phyloP scores from a whole-genome alignment of 1,140 invertebrate genomes.

The Bombus consobrinus region DNA sequence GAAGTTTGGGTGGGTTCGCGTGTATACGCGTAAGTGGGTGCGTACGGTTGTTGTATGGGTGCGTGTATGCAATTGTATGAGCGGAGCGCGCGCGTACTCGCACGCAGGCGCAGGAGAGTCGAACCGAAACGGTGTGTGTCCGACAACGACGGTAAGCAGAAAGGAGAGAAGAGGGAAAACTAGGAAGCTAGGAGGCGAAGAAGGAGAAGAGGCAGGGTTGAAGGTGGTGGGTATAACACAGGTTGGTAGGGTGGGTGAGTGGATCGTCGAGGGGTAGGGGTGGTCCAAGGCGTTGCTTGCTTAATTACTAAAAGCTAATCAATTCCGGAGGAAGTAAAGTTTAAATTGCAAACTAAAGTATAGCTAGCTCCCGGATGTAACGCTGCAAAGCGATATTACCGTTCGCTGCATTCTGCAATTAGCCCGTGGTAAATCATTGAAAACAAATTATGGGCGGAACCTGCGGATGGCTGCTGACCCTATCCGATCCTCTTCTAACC shows the following conservation, averaged over 20 bases:
- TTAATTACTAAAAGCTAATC: conserved; percentile 84
- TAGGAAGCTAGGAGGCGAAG: conserved; percentile 25
- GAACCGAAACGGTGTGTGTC: neutral
- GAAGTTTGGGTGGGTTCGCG: conserved; percentile 54
- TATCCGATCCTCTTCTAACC: neutral
- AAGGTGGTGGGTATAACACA: conserved; percentile 33
- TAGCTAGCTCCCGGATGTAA: conserved; percentile 79
- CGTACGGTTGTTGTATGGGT: conserved; percentile 36
- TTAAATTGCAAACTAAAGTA: conserved; percentile 84
- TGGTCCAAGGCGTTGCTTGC: conserved; percentile 81
- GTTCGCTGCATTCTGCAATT: conserved; percentile 83
- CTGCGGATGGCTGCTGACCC: conserved; percentile 41
- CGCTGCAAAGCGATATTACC: conserved; percentile 82
- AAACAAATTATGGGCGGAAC: conserved; percentile 81
- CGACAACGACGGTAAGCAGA: conserved; percentile 39
- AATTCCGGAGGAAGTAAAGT: conserved; percentile 84
- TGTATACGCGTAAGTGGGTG: conserved; percentile 53
- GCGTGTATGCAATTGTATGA: conserved; percentile 34
- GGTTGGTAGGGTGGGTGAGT: conserved; percentile 27
- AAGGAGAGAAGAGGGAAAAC: conserved; percentile 61
- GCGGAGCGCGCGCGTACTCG: conserved; percentile 20
- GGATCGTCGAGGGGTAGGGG: conserved; percentile 53
- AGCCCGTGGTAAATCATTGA: conserved; percentile 83
- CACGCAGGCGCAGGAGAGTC: conserved; percentile 29
- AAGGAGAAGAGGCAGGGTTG: conserved; percentile 42